These are phyloP conservation scores for Pentalonia nigronervosa DNA, from an alignment of 1,140 invertebrate genomes.

Conservation along the genomic window DNA sequence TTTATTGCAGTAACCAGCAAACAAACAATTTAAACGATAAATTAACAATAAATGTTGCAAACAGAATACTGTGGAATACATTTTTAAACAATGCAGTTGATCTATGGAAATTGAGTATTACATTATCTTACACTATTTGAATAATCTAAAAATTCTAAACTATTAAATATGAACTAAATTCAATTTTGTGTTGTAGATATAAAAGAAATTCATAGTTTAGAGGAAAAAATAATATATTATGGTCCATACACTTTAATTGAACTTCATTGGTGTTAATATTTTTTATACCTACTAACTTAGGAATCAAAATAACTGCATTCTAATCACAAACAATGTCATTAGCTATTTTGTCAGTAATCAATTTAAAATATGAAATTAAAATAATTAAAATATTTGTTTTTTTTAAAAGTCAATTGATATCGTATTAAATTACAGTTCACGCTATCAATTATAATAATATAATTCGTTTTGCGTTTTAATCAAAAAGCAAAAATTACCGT, in stretches of 20 bases:
- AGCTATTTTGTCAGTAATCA: not conserved
- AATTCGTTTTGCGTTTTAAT: not conserved
- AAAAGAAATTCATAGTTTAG: not conserved
- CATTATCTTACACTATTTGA: not conserved
- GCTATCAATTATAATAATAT: not conserved
- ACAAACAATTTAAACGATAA: not conserved
- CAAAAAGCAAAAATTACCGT: not conserved
- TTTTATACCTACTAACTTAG: not conserved
- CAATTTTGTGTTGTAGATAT: not conserved
- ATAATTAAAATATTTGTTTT: not conserved
- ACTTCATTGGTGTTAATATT: not conserved
- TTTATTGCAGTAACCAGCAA: not conserved
- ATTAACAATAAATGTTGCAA: not conserved
- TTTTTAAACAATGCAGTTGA: not conserved
- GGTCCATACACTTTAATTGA: not conserved
- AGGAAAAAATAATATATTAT: not conserved
- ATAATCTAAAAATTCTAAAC: not conserved
- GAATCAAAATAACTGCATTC: not conserved
- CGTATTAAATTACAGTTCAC: not conserved
- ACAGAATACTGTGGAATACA: not conserved
- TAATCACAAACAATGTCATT: not conserved
- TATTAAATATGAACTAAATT: not conserved
- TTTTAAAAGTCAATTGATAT: not conserved
- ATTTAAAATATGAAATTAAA: not conserved
- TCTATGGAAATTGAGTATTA: conserved; percentile 8